Base-by-base conservation (phyloP, 2,113 vertebrate genomes). In the Mustela nigripes region DNA sequence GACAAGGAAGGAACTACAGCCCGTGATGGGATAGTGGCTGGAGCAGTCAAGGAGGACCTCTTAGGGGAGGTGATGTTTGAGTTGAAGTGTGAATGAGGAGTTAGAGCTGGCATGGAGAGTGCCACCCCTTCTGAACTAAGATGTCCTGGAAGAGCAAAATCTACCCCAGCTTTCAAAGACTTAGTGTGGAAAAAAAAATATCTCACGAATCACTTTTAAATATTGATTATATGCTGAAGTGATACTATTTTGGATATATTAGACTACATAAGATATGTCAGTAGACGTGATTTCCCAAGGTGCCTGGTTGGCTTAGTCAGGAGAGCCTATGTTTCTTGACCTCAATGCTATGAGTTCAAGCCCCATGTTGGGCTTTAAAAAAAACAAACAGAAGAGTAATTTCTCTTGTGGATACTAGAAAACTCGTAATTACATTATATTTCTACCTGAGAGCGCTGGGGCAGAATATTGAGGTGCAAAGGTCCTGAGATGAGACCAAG, bases 31-130 rank as follows among this genome's bases (percentile, higher is more conserved):
- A 11, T 5, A 8, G 22, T 39, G 63, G 28, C 5, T 5, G 12
- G 48, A 48, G 91, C 36, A 62, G 86, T 73, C 85, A 63, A 39
- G 89, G 85, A 95, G 60, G 73, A n/a, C 94, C 21, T 86, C 89
- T 15, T 50, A 58, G 95, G 86, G 42, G 69, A 94, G 62, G 74
- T 31, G 71, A 36, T 36, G 26, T 81, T 91, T 45, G 31, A 28
- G 21, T 16, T 21, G 56, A 50, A 14, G 14, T 4, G 1, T 50
- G 58, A 81, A 56, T 15, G 65, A 82, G 56, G 62, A 81, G 45
- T 8, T 0, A 5, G 73, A 88, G 39, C 33, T 48, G 86, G 9
- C 62, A 10, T 7, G 10, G 39, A 19, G 33, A 31, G 15, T 11
- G 56, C 53, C 18, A 8, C 71, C 63, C 58, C 11, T 8, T 50